phyloP scores from a whole-genome alignment of 2,888 invertebrate species.

The Aleiodes testaceus region DNA sequence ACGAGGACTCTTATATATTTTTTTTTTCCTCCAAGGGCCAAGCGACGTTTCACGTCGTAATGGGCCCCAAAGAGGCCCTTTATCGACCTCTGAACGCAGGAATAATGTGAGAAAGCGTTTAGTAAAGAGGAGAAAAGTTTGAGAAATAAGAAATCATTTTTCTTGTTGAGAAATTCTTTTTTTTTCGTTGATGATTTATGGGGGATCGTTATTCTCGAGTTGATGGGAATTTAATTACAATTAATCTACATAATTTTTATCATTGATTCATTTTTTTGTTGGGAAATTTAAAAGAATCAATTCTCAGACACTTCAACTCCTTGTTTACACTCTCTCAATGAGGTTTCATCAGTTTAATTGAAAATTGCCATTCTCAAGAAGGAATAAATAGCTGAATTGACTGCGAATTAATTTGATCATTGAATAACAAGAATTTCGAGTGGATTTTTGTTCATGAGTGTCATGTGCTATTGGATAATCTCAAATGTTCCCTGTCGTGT shows the following conservation, averaged over 20 bases:
- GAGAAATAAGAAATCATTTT: neutral
- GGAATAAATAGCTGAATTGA: neutral
- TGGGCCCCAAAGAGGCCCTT: slow-evolving; percentile 21
- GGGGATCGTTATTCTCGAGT: no score
- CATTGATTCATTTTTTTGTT: no score
- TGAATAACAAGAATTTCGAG: slow-evolving; percentile 20
- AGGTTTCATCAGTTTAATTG: no score
- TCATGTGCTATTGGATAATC: slow-evolving; percentile 34
- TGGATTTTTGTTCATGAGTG: neutral
- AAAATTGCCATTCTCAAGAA: neutral
- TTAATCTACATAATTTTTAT: no score
- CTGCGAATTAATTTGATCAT: slow-evolving; percentile 6
- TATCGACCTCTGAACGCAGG: slow-evolving; percentile 20
- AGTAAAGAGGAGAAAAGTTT: neutral
- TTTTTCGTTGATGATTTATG: neutral
- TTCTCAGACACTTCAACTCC: no score
- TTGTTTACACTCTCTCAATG: no score
- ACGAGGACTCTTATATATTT: slow-evolving; percentile 57
- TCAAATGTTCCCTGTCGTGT: slow-evolving; percentile 33
- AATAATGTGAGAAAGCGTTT: slow-evolving; percentile 1
- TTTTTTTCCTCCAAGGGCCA: slow-evolving; percentile 48
- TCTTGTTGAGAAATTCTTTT: neutral
- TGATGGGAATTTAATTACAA: no score
- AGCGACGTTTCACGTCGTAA: slow-evolving; percentile 14
- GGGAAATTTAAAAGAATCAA: no score